Evolutionary conservation across 2,888 invertebrate genomes (phyloP).

Genomic region (Nipponacmea schrenckii): DNA sequence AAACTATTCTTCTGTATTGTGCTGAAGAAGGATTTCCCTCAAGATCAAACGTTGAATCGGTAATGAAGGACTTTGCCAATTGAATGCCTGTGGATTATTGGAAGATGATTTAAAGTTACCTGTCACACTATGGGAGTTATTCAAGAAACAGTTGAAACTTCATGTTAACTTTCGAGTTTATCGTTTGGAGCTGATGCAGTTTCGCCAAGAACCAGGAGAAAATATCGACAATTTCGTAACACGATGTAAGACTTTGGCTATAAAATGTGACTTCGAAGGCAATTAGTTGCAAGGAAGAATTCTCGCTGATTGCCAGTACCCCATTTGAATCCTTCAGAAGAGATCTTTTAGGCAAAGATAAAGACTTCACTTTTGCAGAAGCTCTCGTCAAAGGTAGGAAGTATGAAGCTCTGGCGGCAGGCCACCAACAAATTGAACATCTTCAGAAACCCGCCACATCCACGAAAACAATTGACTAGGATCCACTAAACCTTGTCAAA

Average conservation of each 20-base stretch:
- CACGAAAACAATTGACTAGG: neutral
- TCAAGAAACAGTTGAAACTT: constrained; percentile 19
- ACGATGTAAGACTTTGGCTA: constrained; percentile 12
- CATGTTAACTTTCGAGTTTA: constrained; percentile 23
- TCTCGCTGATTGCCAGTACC: constrained; percentile 20
- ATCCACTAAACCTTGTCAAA: neutral
- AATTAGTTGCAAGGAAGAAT: constrained; percentile 20
- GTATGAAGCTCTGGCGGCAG: constrained; percentile 23
- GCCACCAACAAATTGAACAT: constrained; percentile 6
- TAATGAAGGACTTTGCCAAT: constrained; percentile 17
- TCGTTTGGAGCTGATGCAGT: constrained; percentile 22
- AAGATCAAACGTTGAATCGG: constrained; percentile 19
- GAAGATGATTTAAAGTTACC: constrained; percentile 17
- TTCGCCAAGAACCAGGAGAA: constrained; percentile 18
- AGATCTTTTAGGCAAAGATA: constrained; percentile 18
- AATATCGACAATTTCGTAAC: constrained; percentile 24
- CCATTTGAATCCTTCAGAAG: constrained; percentile 20
- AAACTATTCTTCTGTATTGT: constrained; percentile 10
- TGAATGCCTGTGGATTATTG: constrained; percentile 22
- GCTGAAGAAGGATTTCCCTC: constrained; percentile 13
- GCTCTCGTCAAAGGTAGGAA: constrained; percentile 17
- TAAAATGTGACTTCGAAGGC: constrained; percentile 23
- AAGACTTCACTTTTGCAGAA: constrained; percentile 9
- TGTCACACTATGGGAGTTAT: constrained; percentile 15
- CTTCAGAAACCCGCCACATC: neutral